Conservation (phyloP, 2,888 invertebrate species). For the Trachelus iudaicus region DNA sequence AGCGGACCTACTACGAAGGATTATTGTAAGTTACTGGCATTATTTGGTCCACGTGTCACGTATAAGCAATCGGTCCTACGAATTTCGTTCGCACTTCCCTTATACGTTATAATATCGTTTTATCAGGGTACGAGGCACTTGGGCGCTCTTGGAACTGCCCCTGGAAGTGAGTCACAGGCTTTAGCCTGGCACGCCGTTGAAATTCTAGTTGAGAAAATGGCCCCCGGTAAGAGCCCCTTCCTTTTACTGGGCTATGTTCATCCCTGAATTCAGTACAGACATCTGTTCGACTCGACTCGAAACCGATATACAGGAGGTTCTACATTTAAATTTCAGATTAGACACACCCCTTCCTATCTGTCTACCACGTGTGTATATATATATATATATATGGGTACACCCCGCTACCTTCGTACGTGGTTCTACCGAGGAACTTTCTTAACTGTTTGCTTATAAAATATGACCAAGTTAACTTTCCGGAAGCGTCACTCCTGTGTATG, state of each 20-base stretch:
- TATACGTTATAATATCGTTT: neutral
- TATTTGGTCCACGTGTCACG: neutral
- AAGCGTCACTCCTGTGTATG: neutral
- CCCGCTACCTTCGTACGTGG: neutral
- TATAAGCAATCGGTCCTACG: neutral
- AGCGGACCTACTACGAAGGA: neutral
- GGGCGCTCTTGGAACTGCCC: neutral
- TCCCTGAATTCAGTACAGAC: constrained; percentile 3
- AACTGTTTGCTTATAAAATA: neutral
- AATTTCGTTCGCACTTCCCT: neutral
- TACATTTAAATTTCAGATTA: constrained; percentile 23
- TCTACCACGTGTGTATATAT: neutral
- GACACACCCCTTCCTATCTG: neutral
- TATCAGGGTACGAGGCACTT: neutral
- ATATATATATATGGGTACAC: neutral
- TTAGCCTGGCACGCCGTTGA: neutral
- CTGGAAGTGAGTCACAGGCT: neutral
- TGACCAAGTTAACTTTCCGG: neutral
- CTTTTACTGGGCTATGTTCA: neutral
- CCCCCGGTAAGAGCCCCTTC: neutral
- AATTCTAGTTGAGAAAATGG: neutral
- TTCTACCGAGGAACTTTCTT: neutral
- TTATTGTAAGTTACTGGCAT: neutral
- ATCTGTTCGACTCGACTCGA: constrained; percentile 19
- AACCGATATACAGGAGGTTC: constrained; percentile 17